Conservation (phyloP, 2,113 vertebrate genomes). For the Condylura cristata region DNA sequence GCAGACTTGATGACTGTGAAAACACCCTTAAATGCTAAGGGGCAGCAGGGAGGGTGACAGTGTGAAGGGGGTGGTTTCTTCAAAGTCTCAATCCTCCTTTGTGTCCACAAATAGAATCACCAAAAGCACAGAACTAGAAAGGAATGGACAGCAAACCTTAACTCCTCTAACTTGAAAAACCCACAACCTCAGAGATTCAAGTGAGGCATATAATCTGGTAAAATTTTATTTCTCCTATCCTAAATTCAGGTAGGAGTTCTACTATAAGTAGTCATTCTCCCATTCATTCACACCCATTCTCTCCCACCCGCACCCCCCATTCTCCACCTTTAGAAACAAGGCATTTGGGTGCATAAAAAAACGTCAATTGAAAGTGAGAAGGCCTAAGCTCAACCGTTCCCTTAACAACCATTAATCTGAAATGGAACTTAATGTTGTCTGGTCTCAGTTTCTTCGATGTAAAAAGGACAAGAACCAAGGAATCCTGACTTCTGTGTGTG, state of each 20-base stretch:
- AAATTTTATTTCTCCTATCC: background rate
- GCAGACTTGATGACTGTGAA: constrained; percentile 4
- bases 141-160: constrained; percentile 6
- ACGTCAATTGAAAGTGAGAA: background rate
- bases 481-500: background rate
- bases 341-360: background rate
- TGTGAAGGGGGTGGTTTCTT: constrained; percentile 39
- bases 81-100: constrained; percentile 25
- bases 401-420: background rate
- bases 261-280: background rate
- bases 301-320: too few species aligned
- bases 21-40: constrained; percentile 35
- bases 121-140: constrained; percentile 28
- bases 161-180: background rate
- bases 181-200: background rate
- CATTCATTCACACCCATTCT: background rate
- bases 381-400: background rate
- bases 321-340: background rate
- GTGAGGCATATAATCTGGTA: background rate
- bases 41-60: background rate
- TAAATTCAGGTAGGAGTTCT: background rate
- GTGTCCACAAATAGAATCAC: constrained; percentile 13
- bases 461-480: background rate
- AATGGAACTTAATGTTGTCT: background rate
- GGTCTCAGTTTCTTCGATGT: background rate